A percentile compares a stretch with the other conserved stretches of the same genome.
phyloP scores from a whole-genome alignment of 2,888 invertebrate genomes.

The Mechanitis messenoides region DNA sequence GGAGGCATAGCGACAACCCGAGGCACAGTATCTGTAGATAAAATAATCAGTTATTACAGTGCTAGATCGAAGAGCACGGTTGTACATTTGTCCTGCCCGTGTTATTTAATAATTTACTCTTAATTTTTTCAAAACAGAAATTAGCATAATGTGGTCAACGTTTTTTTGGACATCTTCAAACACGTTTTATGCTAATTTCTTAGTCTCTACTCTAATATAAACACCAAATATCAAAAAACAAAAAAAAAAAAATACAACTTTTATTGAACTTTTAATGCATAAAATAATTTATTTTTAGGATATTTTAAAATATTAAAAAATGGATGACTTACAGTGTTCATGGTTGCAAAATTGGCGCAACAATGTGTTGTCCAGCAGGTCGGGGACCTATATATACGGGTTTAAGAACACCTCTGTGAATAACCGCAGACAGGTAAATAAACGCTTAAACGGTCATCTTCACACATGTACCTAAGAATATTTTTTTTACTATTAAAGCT shows the following conservation, averaged over 20 bases:
- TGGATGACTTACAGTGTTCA: slow-evolving; percentile 59
- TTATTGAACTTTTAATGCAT: too few species aligned
- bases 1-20: slow-evolving; percentile 44
- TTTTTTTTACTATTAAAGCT: background rate
- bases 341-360: slow-evolving; percentile 40
- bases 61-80: background rate
- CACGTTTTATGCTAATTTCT: too few species aligned
- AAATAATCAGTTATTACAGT: background rate
- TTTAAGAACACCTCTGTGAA: slow-evolving; percentile 34
- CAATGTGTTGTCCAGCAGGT: slow-evolving; percentile 37
- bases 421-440: slow-evolving; percentile 48
- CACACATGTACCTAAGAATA: background rate
- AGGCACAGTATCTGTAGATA: slow-evolving; percentile 43
- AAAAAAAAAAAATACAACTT: too few species aligned
- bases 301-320: slow-evolving; percentile 8
- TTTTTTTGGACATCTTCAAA: too few species aligned
- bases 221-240: too few species aligned
- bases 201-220: too few species aligned
- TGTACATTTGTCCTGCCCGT: background rate
- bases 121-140: too few species aligned
- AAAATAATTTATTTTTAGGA: background rate
- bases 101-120: too few species aligned
- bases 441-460: slow-evolving; percentile 33
- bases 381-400: slow-evolving; percentile 50
- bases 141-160: too few species aligned